phyloP scores from a whole-genome alignment of 2,797 vertebrate genomes.

The Myotis findleyi region DNA sequence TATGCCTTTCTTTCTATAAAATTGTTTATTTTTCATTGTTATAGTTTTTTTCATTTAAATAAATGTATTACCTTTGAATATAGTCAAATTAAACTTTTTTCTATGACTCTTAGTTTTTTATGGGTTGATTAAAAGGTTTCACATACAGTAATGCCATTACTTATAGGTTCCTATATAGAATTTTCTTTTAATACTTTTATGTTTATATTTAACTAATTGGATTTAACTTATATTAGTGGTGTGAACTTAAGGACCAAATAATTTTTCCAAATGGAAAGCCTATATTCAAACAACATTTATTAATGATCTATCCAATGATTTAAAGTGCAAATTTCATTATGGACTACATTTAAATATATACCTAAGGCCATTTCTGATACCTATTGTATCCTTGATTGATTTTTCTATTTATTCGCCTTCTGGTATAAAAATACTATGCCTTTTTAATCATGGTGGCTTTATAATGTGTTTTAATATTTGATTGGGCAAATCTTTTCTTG shows the following conservation, averaged over 20 bases:
- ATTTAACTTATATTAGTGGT: not conserved
- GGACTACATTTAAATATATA: not conserved
- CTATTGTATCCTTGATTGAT: not conserved
- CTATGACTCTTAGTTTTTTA: not conserved
- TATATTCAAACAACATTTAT: not conserved
- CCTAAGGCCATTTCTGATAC: not conserved
- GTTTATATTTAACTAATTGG: not conserved
- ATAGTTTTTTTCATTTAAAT: not conserved
- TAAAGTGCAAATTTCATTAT: not conserved
- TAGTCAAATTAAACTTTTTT: slow-evolving; percentile 3
- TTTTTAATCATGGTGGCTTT: not conserved
- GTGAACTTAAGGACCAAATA: not conserved
- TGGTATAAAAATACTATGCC: not conserved
- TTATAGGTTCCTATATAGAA: not conserved
- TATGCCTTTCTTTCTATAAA: not conserved
- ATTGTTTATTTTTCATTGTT: not conserved
- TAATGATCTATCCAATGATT: not conserved
- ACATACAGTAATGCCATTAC: not conserved
- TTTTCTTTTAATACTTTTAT: not conserved
- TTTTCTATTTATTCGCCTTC: not conserved
- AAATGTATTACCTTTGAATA: not conserved
- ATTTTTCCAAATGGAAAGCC: not conserved
- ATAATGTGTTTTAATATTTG: not conserved
- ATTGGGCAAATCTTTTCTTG: not conserved
- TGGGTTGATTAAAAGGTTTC: not conserved